A percentile compares a stretch with the other conserved stretches of the same genome.
phyloP scores from a whole-genome alignment of 2,113 vertebrate species.

The Eudyptes chrysolophus region DNA sequence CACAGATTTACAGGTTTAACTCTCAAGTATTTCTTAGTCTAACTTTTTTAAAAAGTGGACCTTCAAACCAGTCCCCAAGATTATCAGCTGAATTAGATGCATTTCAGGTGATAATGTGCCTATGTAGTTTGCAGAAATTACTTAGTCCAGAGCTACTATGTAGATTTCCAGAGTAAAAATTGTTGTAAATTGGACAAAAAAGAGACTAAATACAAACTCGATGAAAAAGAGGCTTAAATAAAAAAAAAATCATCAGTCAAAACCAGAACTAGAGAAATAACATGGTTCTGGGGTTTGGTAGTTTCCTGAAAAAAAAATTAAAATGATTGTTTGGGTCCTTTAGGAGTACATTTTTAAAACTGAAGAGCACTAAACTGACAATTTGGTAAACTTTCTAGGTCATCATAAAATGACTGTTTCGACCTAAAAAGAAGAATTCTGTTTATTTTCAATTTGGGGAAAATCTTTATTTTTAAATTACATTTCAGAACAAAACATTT shows the following conservation, averaged over 20 bases:
- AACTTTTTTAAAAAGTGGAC: background rate
- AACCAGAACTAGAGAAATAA: background rate
- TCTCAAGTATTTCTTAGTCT: background rate
- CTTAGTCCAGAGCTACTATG: background rate
- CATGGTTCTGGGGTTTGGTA: background rate
- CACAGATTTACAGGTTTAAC: background rate
- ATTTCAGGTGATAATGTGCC: background rate
- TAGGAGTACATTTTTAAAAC: background rate
- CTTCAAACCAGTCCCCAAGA: background rate
- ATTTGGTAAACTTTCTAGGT: background rate
- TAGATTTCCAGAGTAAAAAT: background rate
- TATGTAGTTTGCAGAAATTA: background rate
- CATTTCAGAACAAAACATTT: background rate
- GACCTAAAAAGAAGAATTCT: background rate
- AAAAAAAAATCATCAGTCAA: background rate
- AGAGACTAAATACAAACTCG: background rate
- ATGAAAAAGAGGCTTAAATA: background rate
- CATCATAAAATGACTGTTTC: background rate
- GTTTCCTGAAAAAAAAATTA: background rate
- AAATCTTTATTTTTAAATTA: background rate
- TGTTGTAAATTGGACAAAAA: background rate
- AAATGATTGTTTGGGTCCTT: background rate
- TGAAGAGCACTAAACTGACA: background rate
- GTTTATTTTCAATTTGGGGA: background rate
- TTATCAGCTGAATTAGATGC: background rate